phyloP scores from a whole-genome alignment of 1,140 invertebrate genomes.

The Cecropterus lyciades region DNA sequence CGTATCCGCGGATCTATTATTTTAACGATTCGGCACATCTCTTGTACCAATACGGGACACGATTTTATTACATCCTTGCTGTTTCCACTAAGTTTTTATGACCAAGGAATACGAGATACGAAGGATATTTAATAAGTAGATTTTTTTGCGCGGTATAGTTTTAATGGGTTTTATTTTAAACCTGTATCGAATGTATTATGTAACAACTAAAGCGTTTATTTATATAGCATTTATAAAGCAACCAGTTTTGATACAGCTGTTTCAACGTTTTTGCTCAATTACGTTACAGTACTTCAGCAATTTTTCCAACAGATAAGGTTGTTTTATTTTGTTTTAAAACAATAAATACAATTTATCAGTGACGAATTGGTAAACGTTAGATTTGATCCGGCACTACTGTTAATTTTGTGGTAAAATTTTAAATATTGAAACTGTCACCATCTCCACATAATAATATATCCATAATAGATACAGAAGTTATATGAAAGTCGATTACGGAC shows the following conservation, averaged over 20 bases:
- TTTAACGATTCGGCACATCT: too few relatives aligned
- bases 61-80: constrained; percentile 19
- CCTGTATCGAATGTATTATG: background rate
- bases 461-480: too few relatives aligned
- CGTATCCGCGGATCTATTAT: too few relatives aligned
- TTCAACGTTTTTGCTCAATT: background rate
- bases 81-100: constrained; percentile 9
- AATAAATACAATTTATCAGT: too few relatives aligned
- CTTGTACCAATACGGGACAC: constrained; percentile 7
- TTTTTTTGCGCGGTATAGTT: background rate
- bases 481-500: too few relatives aligned
- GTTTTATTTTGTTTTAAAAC: too few relatives aligned
- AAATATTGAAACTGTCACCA: too few relatives aligned
- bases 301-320: background rate
- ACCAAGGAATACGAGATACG: constrained; percentile 4
- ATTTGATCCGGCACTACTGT: too few relatives aligned
- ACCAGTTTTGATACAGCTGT: background rate
- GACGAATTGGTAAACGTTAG: too few relatives aligned
- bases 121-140: constrained; percentile 10
- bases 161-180: constrained; percentile 3
- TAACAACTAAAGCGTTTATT: background rate
- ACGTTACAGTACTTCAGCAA: background rate
- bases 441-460: too few relatives aligned
- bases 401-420: too few relatives aligned
- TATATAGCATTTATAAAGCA: background rate